Base-by-base conservation (phyloP, 2,797 vertebrate genomes). In the Falco rusticolus region DNA sequence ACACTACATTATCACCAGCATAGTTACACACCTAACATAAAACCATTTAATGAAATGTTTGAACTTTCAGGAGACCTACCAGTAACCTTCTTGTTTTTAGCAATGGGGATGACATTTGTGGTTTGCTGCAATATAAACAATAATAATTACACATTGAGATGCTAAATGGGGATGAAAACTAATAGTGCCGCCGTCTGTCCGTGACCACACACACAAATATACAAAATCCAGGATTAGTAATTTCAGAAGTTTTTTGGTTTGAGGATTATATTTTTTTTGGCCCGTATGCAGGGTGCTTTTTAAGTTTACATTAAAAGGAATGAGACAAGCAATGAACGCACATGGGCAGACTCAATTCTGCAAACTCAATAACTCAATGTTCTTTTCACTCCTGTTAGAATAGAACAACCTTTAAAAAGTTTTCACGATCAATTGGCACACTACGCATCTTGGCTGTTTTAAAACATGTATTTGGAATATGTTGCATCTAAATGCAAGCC, bases 21-120 rank as follows among this genome's bases (percentile, higher is more conserved):
- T 22, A 74, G 82, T 91, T 96, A 93, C 87, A 88, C 16, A 96
- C 80, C 84, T 72, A 91, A 68, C 89, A 97, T 87, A 93, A 97
- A 96, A 84, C 59, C 79, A 84, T 84, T 90, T 95, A 96, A 95
- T 97, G 89, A 94, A 97, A 97, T 81, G 68, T 82, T 93, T 95
- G 94, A 97, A 96, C 95, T 95, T 97, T 82, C 87, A 77, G 77
- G 16, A 96, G 77, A 92, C 80, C 84, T 63, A 91, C 65, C 21
- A 26, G 87, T 83, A 96, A 92, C 94, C 92, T 81, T 54, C 65
- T 92, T 56, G 60, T 91, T 94, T 95, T 88, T 70, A 85, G 87
- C 66, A 86, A 51, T 4, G 2, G 24, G 51, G 79, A 45, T 91
- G 95, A 72, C 93, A 92, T 93, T 93, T 88, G 72, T 84, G 79